Percentiles rank a stretch among this genome's conserved stretches.
These are phyloP conservation scores for Actinia tenebrosa DNA, from an alignment of 64 coral and sea anemone genomes.

Conservation along the genomic window DNA sequence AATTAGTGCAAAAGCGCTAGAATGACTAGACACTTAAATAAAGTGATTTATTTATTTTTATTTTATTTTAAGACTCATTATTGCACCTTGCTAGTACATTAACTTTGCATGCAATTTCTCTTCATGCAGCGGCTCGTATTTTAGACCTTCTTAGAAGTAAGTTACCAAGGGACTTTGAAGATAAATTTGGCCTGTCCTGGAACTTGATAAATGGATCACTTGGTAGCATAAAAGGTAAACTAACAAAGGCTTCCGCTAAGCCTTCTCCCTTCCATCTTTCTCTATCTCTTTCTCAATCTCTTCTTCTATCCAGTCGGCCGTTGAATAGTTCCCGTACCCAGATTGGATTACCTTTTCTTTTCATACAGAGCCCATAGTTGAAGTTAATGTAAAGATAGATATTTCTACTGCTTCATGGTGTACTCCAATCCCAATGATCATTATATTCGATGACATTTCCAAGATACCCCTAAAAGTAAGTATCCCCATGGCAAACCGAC, in stretches of 20 bases:
- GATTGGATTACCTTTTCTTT: neutral
- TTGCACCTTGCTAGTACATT: too few species aligned
- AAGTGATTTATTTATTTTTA: too few species aligned
- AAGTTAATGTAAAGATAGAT: conserved; percentile 17
- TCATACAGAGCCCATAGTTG: conserved; percentile 28
- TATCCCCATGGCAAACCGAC: too few species aligned
- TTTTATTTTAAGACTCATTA: too few species aligned
- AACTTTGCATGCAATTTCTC: neutral
- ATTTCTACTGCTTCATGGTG: neutral
- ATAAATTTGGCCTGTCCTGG: neutral
- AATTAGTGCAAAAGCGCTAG: too few species aligned
- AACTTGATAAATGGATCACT: conserved; percentile 28
- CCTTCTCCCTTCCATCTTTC: too few species aligned
- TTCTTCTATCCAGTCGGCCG: too few species aligned
- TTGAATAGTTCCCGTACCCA: neutral
- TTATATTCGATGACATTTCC: neutral
- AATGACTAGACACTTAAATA: too few species aligned
- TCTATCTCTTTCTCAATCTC: too few species aligned
- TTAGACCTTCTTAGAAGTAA: conserved; percentile 31
- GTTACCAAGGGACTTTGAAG: conserved; percentile 12
- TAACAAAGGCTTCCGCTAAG: too few species aligned
- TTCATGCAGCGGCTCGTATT: conserved; percentile 3
- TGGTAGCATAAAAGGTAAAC: conserved; percentile 18
- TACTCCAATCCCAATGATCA: conserved; percentile 12
- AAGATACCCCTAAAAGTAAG: too few species aligned